These are phyloP conservation scores for Anoplolepis gracilipes DNA, from an alignment of 1,140 invertebrate genomes.

Conservation along the genomic window DNA sequence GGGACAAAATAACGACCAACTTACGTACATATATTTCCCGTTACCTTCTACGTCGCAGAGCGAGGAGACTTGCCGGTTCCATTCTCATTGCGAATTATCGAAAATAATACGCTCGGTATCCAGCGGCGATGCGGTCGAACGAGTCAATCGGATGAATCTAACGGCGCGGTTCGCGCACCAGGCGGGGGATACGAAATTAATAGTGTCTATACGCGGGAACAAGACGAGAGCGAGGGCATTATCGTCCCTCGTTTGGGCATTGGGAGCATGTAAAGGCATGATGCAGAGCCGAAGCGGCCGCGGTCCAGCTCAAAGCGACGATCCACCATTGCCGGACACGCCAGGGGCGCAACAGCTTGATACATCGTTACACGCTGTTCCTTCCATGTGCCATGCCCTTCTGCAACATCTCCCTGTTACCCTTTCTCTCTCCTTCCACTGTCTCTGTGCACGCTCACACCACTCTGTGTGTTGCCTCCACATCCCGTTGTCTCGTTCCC, in stretches of 20 bases:
- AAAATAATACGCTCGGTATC: constrained; percentile 50
- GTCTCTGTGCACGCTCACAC: constrained; percentile 37
- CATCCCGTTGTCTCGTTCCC: constrained; percentile 7
- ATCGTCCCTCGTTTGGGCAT: constrained; percentile 84
- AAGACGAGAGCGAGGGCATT: constrained; percentile 76
- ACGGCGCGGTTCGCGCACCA: constrained; percentile 69
- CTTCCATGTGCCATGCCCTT: constrained; percentile 81
- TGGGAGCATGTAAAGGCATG: constrained; percentile 83
- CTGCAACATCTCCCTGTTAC: constrained; percentile 36
- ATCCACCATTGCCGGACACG: constrained; percentile 83
- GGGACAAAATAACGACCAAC: not conserved
- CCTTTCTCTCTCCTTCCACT: not conserved
- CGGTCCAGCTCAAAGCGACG: constrained; percentile 83
- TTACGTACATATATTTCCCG: not conserved
- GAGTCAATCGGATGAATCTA: constrained; percentile 77
- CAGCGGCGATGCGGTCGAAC: constrained; percentile 65
- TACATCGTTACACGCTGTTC: constrained; percentile 85
- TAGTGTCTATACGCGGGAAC: constrained; percentile 82
- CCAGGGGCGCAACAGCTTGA: constrained; percentile 85
- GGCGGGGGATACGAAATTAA: constrained; percentile 81
- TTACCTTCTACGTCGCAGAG: not conserved
- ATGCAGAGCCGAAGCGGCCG: constrained; percentile 80
- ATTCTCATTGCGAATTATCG: not conserved
- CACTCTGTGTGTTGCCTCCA: constrained; percentile 29
- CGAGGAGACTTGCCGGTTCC: not conserved